Percentiles rank a stretch among this genome's conserved stretches.
Conservation (phyloP, 2,113 vertebrate species). For the Serilophus lunatus region DNA sequence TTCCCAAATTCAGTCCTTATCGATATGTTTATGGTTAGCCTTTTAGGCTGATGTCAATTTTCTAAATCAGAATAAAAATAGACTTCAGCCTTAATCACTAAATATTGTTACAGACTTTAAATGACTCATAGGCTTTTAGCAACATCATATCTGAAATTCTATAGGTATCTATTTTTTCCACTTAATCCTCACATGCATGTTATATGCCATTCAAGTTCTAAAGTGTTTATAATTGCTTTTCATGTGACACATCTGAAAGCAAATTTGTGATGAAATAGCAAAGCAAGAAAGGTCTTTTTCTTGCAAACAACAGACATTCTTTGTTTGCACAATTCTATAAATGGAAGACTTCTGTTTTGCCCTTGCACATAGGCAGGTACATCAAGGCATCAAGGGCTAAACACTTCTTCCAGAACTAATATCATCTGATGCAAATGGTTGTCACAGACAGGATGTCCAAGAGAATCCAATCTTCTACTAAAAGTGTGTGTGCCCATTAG, state of each 20-base stretch:
- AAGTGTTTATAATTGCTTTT: neutral
- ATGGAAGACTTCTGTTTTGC: neutral
- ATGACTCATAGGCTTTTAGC: neutral
- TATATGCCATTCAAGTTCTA: neutral
- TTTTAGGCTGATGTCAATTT: neutral
- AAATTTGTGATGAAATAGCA: neutral
- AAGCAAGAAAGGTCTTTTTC: neutral
- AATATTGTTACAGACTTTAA: neutral
- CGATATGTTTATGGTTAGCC: neutral
- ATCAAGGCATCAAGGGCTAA: neutral
- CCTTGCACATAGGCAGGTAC: neutral
- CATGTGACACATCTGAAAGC: neutral
- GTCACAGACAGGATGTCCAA: neutral
- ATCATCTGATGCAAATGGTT: neutral
- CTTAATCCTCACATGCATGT: neutral
- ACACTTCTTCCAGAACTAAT: neutral
- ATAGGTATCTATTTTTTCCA: neutral
- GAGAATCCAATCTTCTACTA: neutral
- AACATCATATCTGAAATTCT: neutral
- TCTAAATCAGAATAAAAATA: neutral
- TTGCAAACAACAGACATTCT: neutral
- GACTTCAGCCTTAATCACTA: neutral
- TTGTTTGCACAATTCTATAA: neutral
- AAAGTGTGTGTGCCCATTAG: neutral
- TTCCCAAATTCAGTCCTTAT: neutral